Conservation (phyloP, 2,797 vertebrate genomes). For the Amniataba percoides region DNA sequence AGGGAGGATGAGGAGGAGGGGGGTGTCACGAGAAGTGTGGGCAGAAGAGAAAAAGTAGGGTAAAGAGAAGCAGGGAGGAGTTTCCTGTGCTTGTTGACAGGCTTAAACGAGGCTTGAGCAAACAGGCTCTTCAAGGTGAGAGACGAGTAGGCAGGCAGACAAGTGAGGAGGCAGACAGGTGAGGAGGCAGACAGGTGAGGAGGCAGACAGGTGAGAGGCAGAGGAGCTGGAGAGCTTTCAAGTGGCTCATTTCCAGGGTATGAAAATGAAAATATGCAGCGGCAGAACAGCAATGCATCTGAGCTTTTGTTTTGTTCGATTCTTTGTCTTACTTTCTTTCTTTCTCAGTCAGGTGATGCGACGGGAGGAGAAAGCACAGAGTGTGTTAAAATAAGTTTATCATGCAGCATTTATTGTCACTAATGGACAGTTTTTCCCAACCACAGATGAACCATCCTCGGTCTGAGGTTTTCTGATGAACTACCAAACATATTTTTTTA, state of each 20-base stretch:
- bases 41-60: conserved; percentile 40
- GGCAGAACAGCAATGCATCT: background rate
- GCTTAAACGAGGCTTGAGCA: conserved; percentile 72
- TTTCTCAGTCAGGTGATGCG: background rate
- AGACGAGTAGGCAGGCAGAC: conserved; percentile 42
- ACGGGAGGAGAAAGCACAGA: background rate
- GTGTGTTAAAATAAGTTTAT: too few relatives aligned
- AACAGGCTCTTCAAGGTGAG: conserved; percentile 76
- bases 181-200: too few relatives aligned
- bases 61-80: conserved; percentile 67
- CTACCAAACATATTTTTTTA: too few relatives aligned
- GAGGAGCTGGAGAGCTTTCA: background rate
- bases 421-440: too few relatives aligned
- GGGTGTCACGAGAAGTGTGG: conserved; percentile 21
- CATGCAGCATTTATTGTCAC: too few relatives aligned
- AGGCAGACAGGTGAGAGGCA: too few relatives aligned
- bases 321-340: background rate
- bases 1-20: background rate
- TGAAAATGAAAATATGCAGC: background rate
- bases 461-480: background rate
- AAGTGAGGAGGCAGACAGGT: conserved; percentile 1
- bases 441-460: background rate
- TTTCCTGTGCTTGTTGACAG: conserved; percentile 84
- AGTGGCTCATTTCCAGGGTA: background rate
- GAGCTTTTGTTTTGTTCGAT: background rate